phyloP scores from a whole-genome alignment of 2,888 invertebrate genomes.

The Acanthoscelides obtectus region DNA sequence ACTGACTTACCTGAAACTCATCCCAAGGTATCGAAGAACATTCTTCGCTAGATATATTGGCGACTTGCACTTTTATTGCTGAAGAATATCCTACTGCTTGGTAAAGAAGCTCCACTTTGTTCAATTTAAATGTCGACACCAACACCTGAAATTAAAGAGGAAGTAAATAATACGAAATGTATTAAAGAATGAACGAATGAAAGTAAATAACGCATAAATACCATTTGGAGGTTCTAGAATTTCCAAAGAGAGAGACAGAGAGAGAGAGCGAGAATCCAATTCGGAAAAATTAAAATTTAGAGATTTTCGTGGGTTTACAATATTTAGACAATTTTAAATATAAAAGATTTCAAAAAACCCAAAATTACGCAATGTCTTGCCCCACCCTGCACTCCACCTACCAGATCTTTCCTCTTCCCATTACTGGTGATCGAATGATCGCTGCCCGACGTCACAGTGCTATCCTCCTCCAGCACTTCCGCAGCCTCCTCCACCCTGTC shows the following conservation, averaged over 20 bases:
- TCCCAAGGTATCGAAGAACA: constrained; percentile 88
- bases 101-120: constrained; percentile 67
- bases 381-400: too few relatives aligned
- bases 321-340: neutral
- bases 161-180: too few relatives aligned
- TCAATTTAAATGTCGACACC: constrained; percentile 64
- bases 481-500: constrained; percentile 71
- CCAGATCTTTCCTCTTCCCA: constrained; percentile 73
- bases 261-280: too few relatives aligned
- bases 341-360: neutral
- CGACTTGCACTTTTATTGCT: constrained; percentile 63
- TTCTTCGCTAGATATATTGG: constrained; percentile 72
- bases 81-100: constrained; percentile 66
- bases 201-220: too few relatives aligned
- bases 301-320: too few relatives aligned
- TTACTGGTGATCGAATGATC: constrained; percentile 78
- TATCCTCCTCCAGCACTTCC: constrained; percentile 75
- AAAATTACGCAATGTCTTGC: neutral
- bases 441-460: constrained; percentile 72
- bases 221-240: too few relatives aligned
- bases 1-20: constrained; percentile 76
- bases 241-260: too few relatives aligned
- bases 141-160: constrained; percentile 45
- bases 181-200: too few relatives aligned
- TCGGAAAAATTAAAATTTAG: too few relatives aligned